Conservation (phyloP, 2,113 vertebrate species). For the Gadus macrocephalus region DNA sequence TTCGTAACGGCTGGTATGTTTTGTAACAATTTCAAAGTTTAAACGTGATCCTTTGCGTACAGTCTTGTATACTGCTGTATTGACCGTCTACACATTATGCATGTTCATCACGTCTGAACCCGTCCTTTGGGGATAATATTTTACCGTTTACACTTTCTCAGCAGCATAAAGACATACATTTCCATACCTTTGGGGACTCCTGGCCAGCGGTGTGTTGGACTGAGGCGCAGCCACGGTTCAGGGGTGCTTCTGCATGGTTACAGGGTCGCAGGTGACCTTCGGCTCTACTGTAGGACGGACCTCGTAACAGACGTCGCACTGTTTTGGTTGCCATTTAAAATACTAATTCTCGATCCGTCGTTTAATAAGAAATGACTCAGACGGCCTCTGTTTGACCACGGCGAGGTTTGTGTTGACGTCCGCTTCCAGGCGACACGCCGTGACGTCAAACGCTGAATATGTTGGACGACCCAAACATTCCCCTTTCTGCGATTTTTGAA, state of each 20-base stretch:
- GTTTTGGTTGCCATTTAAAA: constrained; percentile 28
- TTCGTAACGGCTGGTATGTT: no score
- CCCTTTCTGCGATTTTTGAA: background rate
- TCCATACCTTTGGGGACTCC: constrained; percentile 40
- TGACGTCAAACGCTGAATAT: background rate
- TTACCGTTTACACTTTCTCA: background rate
- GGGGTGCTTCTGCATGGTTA: background rate
- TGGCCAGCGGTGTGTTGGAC: constrained; percentile 11
- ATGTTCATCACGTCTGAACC: background rate
- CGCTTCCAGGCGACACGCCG: background rate
- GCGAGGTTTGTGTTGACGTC: background rate
- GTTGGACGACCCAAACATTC: constrained; percentile 47
- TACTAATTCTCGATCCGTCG: background rate
- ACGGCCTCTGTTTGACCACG: background rate
- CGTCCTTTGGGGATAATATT: background rate
- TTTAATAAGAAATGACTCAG: background rate
- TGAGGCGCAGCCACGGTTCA: constrained; percentile 26
- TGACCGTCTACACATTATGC: no score
- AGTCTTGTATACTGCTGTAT: no score
- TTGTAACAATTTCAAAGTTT: no score
- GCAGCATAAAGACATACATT: background rate
- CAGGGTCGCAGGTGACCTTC: background rate
- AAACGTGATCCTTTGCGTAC: no score
- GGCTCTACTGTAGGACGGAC: background rate
- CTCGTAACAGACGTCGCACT: constrained; percentile 8